phyloP scores from a whole-genome alignment of 2,888 invertebrate species.

The Chironomus riparius region DNA sequence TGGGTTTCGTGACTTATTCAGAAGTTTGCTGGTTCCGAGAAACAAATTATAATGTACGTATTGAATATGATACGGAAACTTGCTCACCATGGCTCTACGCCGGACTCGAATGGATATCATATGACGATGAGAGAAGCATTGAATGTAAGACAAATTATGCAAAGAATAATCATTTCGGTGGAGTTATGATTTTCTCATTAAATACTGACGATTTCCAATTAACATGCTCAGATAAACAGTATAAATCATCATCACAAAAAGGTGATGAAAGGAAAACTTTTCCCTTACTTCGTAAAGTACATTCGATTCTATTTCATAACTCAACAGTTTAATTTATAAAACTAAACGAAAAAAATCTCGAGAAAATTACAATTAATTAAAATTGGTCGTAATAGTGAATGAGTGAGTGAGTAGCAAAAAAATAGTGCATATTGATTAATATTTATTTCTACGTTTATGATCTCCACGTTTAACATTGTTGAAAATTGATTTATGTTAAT shows the following conservation, averaged over 20 bases:
- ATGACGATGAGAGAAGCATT: slow-evolving; percentile 63
- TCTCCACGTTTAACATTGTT: neutral
- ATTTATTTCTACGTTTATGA: slow-evolving; percentile 20
- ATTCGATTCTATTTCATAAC: slow-evolving; percentile 31
- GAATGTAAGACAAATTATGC: slow-evolving; percentile 54
- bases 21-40: slow-evolving; percentile 59
- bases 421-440: neutral
- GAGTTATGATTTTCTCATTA: slow-evolving; percentile 76
- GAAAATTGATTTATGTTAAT: neutral
- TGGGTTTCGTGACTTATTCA: slow-evolving; percentile 63
- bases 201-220: slow-evolving; percentile 69
- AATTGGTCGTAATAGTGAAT: neutral
- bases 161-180: slow-evolving; percentile 55
- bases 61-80: slow-evolving; percentile 56
- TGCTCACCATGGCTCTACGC: slow-evolving; percentile 68
- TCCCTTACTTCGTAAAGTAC: slow-evolving; percentile 34
- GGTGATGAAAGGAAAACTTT: slow-evolving; percentile 31
- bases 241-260: neutral
- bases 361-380: neutral
- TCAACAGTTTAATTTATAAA: slow-evolving; percentile 7
- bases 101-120: slow-evolving; percentile 71
- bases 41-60: slow-evolving; percentile 43
- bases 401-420: neutral
- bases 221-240: slow-evolving; percentile 42
- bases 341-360: neutral